Conservation (phyloP, 2,888 invertebrate species). For the Erannis defoliaria region DNA sequence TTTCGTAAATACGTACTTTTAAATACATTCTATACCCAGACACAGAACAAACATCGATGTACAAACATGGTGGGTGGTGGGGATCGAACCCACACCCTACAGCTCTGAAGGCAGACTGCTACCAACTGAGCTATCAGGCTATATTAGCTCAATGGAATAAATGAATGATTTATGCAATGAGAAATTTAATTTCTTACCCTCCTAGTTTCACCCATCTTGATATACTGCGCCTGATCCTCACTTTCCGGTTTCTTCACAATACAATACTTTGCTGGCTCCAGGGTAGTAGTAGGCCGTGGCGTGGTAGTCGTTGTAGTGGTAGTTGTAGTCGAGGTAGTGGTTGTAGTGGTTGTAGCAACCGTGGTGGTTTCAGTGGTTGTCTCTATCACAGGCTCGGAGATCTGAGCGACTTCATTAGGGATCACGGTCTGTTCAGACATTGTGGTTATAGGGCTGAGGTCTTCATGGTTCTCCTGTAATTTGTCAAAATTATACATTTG, state of each 20-base stretch:
- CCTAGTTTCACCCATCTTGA: slow-evolving; percentile 94
- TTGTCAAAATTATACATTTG: neutral
- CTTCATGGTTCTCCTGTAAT: slow-evolving; percentile 70
- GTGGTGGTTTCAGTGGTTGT: slow-evolving; percentile 69
- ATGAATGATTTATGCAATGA: no score
- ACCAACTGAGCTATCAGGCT: no score
- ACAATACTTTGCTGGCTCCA: slow-evolving; percentile 89
- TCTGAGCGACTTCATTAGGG: slow-evolving; percentile 76
- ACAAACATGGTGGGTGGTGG: no score
- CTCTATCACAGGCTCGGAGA: slow-evolving; percentile 74
- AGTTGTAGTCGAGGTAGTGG: slow-evolving; percentile 66
- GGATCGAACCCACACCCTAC: no score
- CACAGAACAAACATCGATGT: no score
- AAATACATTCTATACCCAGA: no score
- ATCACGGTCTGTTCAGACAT: slow-evolving; percentile 79
- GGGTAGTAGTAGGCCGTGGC: slow-evolving; percentile 86
- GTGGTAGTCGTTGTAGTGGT: slow-evolving; percentile 84
- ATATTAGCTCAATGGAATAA: no score
- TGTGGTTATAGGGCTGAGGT: slow-evolving; percentile 74
- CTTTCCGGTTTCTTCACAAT: slow-evolving; percentile 94
- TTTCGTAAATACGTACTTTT: no score
- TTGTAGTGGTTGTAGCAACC: slow-evolving; percentile 58
- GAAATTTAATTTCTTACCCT: slow-evolving; percentile 91
- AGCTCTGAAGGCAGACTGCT: no score
- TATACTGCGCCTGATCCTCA: slow-evolving; percentile 91